Evolutionary conservation across 2,888 invertebrate genomes (phyloP).

Genomic region (Creontiades dilutus): DNA sequence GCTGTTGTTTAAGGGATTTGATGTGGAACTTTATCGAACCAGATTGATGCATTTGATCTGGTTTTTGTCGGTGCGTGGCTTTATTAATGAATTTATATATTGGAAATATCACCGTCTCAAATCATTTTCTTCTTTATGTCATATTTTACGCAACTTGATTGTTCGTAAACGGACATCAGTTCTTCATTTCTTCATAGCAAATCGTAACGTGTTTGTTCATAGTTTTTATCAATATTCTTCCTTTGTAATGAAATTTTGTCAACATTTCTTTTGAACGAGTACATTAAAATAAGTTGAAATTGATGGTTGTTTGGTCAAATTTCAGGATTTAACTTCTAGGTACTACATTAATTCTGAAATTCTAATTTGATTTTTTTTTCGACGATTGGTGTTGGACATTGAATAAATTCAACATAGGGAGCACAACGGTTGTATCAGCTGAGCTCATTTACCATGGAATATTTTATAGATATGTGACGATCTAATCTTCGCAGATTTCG

Average conservation of each 20-base stretch:
- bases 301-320: background rate
- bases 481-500: no score
- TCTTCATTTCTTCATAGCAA: no score
- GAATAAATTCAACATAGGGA: background rate
- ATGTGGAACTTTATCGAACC: slow-evolving; percentile 5
- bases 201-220: no score
- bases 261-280: no score
- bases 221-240: no score
- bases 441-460: slow-evolving; percentile 6
- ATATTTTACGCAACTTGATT: background rate
- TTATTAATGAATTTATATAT: slow-evolving; percentile 29
- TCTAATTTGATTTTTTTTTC: background rate
- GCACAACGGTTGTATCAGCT: background rate
- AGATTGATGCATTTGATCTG: slow-evolving; percentile 2
- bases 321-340: background rate
- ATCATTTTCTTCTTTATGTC: background rate
- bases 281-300: background rate
- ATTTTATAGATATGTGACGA: background rate
- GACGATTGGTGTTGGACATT: background rate
- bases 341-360: background rate
- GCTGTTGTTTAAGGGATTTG: background rate
- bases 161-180: background rate
- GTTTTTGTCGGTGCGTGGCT: slow-evolving; percentile 41
- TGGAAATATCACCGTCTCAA: slow-evolving; percentile 11
- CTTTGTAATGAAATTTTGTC: no score